Conservation (phyloP, 1,140 invertebrate genomes). For the Drosophila jambulina region DNA sequence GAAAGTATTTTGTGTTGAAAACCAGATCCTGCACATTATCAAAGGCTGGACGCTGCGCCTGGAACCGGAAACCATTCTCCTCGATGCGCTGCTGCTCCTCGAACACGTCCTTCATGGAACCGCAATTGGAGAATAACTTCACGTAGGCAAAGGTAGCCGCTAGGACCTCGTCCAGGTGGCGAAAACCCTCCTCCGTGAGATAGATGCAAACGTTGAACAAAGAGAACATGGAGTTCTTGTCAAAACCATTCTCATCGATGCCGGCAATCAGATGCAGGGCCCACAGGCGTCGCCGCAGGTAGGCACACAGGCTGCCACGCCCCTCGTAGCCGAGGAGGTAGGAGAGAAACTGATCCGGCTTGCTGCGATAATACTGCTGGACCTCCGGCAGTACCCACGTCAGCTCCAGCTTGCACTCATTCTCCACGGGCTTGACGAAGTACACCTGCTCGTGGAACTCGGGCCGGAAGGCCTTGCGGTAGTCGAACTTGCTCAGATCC, state of each 20-base stretch:
- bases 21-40: constrained; percentile 93
- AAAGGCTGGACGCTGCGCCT: constrained; percentile 88
- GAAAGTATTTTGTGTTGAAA: constrained; percentile 93
- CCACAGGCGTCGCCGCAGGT: constrained; percentile 94
- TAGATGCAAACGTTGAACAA: constrained; percentile 91
- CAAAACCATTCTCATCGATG: constrained; percentile 91
- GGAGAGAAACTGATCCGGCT: constrained; percentile 92
- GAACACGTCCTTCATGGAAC: constrained; percentile 85
- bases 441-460: constrained; percentile 90
- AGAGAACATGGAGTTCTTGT: constrained; percentile 90
- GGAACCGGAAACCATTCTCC: constrained; percentile 90
- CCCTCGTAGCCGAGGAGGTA: constrained; percentile 96
- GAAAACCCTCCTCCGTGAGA: constrained; percentile 92
- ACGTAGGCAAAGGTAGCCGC: constrained; percentile 91
- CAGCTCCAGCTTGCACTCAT: constrained; percentile 89
- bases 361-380: constrained; percentile 88
- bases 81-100: constrained; percentile 88
- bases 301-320: constrained; percentile 93
- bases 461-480: constrained; percentile 87
- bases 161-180: constrained; percentile 90
- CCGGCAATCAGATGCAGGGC: constrained; percentile 92
- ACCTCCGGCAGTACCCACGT: constrained; percentile 93
- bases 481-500: constrained; percentile 86
- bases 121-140: constrained; percentile 88
- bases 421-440: constrained; percentile 92